Evolutionary conservation across 2,113 vertebrate genomes (phyloP).

Genomic region (Chloebia gouldiae): DNA sequence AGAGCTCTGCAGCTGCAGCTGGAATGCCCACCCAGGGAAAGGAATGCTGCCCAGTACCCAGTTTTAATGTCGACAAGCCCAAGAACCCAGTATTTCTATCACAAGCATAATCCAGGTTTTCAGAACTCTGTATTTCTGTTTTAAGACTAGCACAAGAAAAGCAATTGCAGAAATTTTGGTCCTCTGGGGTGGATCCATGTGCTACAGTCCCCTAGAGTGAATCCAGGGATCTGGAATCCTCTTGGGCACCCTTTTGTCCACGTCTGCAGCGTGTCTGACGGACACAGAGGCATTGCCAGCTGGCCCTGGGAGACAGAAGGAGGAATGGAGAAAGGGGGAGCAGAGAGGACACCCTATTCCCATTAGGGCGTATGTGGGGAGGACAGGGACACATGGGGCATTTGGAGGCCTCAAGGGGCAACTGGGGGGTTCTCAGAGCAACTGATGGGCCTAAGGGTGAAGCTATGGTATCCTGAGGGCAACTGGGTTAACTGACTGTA

Average conservation of each 20-base stretch:
- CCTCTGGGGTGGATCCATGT: background rate
- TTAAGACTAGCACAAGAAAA: background rate
- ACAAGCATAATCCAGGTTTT: background rate
- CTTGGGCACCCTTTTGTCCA: background rate
- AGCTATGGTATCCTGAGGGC: background rate
- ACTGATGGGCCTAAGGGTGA: background rate
- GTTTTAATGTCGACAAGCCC: background rate
- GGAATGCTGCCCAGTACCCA: background rate
- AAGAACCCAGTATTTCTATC: background rate
- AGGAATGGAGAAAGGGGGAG: background rate
- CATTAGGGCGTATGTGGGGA: rapidly evolving
- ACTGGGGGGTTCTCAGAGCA: background rate
- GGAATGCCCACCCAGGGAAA: background rate
- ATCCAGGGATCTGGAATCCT: background rate
- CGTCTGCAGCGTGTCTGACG: rapidly evolving
- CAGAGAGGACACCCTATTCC: background rate
- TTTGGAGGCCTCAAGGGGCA: background rate
- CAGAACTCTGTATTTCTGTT: background rate
- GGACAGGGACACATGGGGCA: background rate
- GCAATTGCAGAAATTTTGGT: background rate
- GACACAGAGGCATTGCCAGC: background rate
- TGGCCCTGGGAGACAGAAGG: background rate
- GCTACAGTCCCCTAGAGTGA: background rate
- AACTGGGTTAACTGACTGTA: background rate
- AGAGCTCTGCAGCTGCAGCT: background rate